These are phyloP conservation scores for Hestina assimilis DNA, from an alignment of 1,140 invertebrate genomes.

Conservation along the genomic window DNA sequence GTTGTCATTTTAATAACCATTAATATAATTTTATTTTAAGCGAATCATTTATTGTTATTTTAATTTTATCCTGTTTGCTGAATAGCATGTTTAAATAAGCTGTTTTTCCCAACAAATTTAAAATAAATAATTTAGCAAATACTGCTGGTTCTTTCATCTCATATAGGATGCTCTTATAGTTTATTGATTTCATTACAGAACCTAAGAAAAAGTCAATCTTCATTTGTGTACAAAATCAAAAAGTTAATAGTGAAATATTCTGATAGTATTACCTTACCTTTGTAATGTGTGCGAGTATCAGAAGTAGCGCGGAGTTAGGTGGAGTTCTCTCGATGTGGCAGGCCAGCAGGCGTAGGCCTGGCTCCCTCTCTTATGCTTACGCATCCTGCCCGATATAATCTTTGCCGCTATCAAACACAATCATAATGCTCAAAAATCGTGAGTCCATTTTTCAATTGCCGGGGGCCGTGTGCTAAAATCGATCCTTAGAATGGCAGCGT, in stretches of 20 bases:
- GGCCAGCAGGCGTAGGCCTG: conserved; percentile 70
- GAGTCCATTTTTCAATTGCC: conserved; percentile 74
- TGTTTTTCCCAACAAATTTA: too few relatives aligned
- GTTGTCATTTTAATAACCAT: neutral
- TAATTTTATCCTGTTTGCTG: too few relatives aligned
- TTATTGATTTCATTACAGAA: too few relatives aligned
- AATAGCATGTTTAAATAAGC: too few relatives aligned
- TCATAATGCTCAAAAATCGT: conserved; percentile 65
- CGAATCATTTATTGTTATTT: too few relatives aligned
- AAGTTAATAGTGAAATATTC: neutral
- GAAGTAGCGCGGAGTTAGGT: conserved; percentile 55
- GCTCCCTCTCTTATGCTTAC: conserved; percentile 73
- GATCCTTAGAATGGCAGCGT: conserved; percentile 61
- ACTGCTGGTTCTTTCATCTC: too few relatives aligned
- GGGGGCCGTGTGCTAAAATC: conserved; percentile 70
- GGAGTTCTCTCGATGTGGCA: conserved; percentile 61
- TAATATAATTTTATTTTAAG: too few relatives aligned
- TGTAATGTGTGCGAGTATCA: conserved; percentile 57
- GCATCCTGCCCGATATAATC: conserved; percentile 68
- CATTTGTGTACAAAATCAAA: neutral
- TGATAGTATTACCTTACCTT: conserved; percentile 38
- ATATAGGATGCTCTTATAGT: too few relatives aligned
- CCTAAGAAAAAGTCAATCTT: too few relatives aligned
- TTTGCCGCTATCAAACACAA: conserved; percentile 66
- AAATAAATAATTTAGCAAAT: too few relatives aligned